Percentiles rank a stretch among this genome's conserved stretches.
phyloP scores from a whole-genome alignment of 2,888 invertebrate genomes.

The Drosophila antonietae region DNA sequence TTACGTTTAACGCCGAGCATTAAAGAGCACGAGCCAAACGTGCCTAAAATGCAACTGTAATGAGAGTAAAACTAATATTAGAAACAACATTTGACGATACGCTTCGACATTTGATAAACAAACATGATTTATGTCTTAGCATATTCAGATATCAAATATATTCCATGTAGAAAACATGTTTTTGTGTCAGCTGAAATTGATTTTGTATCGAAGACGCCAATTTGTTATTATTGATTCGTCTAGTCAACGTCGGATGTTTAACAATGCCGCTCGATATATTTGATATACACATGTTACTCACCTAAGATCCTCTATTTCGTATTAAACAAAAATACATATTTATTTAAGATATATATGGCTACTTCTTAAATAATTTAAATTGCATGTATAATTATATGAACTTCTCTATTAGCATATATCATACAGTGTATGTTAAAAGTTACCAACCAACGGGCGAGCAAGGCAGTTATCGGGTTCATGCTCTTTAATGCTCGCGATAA shows the following conservation, averaged over 20 bases:
- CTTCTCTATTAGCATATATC: not conserved
- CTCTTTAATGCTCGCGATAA: constrained; percentile 48
- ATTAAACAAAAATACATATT: not conserved
- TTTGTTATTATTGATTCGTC: not conserved
- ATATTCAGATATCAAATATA: not conserved
- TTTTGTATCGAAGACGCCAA: not conserved
- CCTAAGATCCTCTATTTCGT: not conserved
- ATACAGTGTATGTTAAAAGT: not conserved
- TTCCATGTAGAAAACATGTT: not conserved
- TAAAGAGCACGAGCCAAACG: not conserved
- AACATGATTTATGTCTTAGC: not conserved
- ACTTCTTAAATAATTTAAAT: not conserved
- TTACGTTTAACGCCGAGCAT: not conserved
- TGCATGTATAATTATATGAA: not conserved
- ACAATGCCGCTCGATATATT: not conserved
- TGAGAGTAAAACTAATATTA: not conserved
- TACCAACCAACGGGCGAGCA: constrained; percentile 3
- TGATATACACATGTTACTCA: not conserved
- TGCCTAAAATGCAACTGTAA: not conserved
- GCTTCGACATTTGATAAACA: not conserved
- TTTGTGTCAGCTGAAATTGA: not conserved
- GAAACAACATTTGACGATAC: not conserved
- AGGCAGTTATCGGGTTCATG: constrained; percentile 9
- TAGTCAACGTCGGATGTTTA: not conserved
- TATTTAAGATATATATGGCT: not conserved